These are phyloP conservation scores for Gonatopus flavifemur DNA, from an alignment of 1,140 invertebrate species.

Conservation along the genomic window DNA sequence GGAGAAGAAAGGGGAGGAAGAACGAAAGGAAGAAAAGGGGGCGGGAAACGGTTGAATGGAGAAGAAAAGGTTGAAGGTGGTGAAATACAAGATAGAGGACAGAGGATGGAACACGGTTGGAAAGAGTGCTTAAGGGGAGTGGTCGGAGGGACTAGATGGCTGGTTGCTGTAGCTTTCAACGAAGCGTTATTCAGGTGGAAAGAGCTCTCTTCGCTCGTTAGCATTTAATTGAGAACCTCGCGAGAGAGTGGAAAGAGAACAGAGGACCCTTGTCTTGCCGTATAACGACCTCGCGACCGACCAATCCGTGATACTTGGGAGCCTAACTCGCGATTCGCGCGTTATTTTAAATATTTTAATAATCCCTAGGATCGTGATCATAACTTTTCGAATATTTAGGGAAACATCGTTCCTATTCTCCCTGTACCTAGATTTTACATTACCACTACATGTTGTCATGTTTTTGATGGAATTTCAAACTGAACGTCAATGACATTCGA, in stretches of 20 bases:
- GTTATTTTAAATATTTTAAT: conserved; percentile 48
- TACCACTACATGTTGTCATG: too few relatives aligned
- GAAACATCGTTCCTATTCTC: too few relatives aligned
- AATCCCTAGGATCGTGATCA: conserved; percentile 45
- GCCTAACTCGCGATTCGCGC: conserved; percentile 33
- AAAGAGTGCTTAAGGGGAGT: background rate
- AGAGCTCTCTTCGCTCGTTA: conserved; percentile 47
- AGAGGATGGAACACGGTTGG: conserved; percentile 2
- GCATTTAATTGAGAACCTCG: conserved; percentile 46
- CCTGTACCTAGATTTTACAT: too few relatives aligned
- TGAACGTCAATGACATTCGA: too few relatives aligned
- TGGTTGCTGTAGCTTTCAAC: conserved; percentile 32
- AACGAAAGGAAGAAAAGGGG: background rate
- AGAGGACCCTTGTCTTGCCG: too few relatives aligned
- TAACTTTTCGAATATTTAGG: conserved; percentile 41
- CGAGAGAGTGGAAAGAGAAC: conserved; percentile 10
- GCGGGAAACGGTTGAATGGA: conserved; percentile 7
- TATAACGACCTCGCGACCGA: too few relatives aligned
- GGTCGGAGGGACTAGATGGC: conserved; percentile 17
- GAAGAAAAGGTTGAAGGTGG: background rate
- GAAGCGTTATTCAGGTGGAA: conserved; percentile 41
- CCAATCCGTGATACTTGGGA: too few relatives aligned
- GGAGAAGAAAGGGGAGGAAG: conserved; percentile 8
- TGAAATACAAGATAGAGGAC: background rate
- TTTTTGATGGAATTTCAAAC: too few relatives aligned